A percentile compares a stretch with the other conserved stretches of the same genome.
These are phyloP conservation scores for Philotrypesis tridentata DNA, from an alignment of 1,140 invertebrate species.

Conservation along the genomic window DNA sequence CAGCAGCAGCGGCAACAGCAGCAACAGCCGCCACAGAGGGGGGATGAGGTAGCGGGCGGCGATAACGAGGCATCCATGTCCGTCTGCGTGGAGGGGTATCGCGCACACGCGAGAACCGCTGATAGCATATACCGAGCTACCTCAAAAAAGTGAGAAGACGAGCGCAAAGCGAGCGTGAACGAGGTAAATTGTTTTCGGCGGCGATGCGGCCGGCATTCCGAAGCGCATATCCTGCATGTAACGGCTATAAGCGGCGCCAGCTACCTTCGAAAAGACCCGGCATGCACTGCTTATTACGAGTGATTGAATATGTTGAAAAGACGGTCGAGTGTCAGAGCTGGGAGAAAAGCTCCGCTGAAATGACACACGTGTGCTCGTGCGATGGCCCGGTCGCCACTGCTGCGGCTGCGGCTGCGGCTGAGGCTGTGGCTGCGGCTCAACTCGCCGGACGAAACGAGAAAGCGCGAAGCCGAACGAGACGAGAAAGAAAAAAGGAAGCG, in stretches of 20 bases:
- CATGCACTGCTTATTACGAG: slow-evolving; percentile 35
- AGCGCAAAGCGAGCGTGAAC: neutral
- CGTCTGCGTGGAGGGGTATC: neutral
- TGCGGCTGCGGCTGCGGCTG: neutral
- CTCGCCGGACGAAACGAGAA: neutral
- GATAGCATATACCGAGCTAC: no score
- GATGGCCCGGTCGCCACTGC: neutral
- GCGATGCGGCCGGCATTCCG: neutral
- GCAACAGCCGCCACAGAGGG: neutral
- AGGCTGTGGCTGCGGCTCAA: no score
- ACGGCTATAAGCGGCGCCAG: neutral
- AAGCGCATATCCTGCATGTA: slow-evolving; percentile 36
- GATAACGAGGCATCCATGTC: neutral
- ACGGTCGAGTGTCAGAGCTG: slow-evolving; percentile 10
- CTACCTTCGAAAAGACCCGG: neutral
- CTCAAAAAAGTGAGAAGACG: neutral
- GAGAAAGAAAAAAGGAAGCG: neutral
- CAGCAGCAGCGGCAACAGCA: no score
- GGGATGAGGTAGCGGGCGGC: neutral
- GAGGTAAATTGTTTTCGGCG: slow-evolving; percentile 40
- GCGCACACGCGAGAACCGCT: no score
- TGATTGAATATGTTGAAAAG: slow-evolving; percentile 46
- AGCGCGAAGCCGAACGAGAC: neutral
- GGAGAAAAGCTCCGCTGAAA: slow-evolving; percentile 11
- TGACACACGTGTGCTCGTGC: slow-evolving; percentile 35